A percentile compares a stretch with the other conserved stretches of the same genome.
Evolutionary conservation across 1,140 invertebrate genomes (phyloP).

Genomic region (Drosophila arawakana): DNA sequence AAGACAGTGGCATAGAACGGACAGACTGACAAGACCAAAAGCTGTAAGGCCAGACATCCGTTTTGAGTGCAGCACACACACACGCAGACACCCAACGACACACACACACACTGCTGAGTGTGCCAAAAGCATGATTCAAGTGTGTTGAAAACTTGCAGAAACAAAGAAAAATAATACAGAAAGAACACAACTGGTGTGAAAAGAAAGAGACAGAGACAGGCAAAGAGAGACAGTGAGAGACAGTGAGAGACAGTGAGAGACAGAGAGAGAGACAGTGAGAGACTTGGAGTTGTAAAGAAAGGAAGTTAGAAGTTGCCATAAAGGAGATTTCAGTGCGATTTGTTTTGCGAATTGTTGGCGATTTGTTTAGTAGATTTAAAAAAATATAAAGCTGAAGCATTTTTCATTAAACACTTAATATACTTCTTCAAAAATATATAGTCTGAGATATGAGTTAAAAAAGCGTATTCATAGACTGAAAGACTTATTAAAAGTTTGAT

Average conservation of each 20-base stretch:
- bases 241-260: conserved; percentile 4
- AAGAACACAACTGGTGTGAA: not conserved
- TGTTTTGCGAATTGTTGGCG: not conserved
- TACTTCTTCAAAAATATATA: too few relatives aligned
- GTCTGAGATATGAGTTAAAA: too few relatives aligned
- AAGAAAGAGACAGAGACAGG: not conserved
- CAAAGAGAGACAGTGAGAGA: not conserved
- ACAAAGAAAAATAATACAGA: not conserved
- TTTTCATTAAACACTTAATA: too few relatives aligned
- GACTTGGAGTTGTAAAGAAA: conserved; percentile 4
- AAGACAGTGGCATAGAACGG: not conserved
- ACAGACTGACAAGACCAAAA: conserved; percentile 21
- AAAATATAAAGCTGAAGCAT: too few relatives aligned
- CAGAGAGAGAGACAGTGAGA: not conserved
- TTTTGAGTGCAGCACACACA: conserved; percentile 19
- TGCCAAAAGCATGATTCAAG: conserved; percentile 13
- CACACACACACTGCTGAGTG: conserved; percentile 11
- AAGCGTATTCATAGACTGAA: too few relatives aligned
- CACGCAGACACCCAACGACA: conserved; percentile 14
- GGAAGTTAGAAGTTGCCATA: conserved; percentile 37
- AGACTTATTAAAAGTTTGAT: too few relatives aligned
- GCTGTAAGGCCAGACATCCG: conserved; percentile 47
- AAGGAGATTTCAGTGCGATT: not conserved
- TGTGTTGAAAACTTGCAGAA: not conserved
- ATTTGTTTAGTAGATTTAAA: not conserved